Evolutionary conservation across 2,113 vertebrate genomes (phyloP).

Genomic region (Ursus arctos): DNA sequence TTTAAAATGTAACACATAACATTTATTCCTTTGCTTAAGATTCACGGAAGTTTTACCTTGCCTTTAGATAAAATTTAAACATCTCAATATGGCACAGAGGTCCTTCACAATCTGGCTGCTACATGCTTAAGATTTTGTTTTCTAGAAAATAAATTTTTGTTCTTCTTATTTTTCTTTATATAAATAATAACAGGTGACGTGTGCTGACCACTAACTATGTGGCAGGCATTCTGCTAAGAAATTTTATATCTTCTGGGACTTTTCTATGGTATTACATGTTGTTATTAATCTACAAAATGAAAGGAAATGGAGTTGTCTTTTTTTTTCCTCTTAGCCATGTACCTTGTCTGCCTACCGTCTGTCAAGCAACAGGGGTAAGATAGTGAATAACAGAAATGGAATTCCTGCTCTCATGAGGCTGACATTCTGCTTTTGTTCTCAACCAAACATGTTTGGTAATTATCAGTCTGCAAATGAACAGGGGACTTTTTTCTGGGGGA

Average conservation of each 20-base stretch:
- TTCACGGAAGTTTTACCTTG: not conserved
- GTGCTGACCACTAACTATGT: not conserved
- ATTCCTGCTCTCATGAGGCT: not conserved
- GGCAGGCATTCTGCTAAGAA: not conserved
- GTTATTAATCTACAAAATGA: not conserved
- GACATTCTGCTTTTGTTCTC: constrained; percentile 7
- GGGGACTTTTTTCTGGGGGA: not conserved
- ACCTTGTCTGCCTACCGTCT: not conserved
- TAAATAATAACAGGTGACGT: constrained; percentile 37
- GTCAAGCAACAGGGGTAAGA: not conserved
- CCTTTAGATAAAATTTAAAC: constrained; percentile 11
- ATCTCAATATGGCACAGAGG: not conserved
- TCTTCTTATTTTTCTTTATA: not conserved
- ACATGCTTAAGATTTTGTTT: constrained; percentile 6
- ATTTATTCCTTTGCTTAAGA: constrained; percentile 40
- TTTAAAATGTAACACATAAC: not conserved
- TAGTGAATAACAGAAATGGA: not conserved
- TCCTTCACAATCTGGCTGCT: not conserved
- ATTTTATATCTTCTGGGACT: not conserved
- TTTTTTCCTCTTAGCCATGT: not conserved
- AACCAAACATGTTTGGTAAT: not conserved
- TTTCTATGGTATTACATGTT: not conserved
- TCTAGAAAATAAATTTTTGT: constrained; percentile 27
- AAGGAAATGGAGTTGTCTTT: not conserved
- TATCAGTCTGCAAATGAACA: not conserved